These are phyloP conservation scores for Halictus rubicundus DNA, from an alignment of 1,140 invertebrate species.

Conservation along the genomic window DNA sequence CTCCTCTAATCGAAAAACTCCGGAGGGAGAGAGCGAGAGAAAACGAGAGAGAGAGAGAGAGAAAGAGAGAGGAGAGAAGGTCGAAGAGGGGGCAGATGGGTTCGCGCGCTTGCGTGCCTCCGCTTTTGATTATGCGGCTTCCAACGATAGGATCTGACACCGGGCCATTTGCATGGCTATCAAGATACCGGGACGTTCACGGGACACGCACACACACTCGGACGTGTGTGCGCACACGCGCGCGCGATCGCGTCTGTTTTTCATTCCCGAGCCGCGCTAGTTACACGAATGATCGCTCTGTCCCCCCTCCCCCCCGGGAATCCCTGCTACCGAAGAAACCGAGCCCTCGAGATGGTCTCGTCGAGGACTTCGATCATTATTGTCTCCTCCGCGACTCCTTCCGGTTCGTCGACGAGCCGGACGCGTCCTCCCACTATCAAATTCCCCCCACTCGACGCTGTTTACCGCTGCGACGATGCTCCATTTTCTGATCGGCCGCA, in stretches of 20 bases:
- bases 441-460: no score
- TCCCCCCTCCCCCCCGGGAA: not conserved
- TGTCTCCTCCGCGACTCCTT: not conserved
- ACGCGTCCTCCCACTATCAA: not conserved
- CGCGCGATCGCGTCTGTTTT: slow-evolving; percentile 25
- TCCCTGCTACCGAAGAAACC: not conserved
- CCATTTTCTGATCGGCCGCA: not conserved
- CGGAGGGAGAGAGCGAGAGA: not conserved
- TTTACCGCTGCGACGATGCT: no score
- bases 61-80: not conserved
- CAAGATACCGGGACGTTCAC: slow-evolving; percentile 45
- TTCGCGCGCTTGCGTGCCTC: slow-evolving; percentile 48
- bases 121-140: slow-evolving; percentile 49
- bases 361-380: not conserved
- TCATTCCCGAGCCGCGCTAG: slow-evolving; percentile 39
- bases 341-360: not conserved
- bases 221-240: not conserved
- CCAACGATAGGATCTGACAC: slow-evolving; percentile 49
- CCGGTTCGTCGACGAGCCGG: not conserved
- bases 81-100: slow-evolving; percentile 40
- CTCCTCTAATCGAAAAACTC: slow-evolving; percentile 38
- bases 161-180: slow-evolving; percentile 51
- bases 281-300: slow-evolving; percentile 43
- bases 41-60: not conserved
- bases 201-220: slow-evolving; percentile 26